Percentiles rank a stretch among this genome's conserved stretches.
phyloP scores from a whole-genome alignment of 1,140 invertebrate species.

The Branchinecta lindahli region DNA sequence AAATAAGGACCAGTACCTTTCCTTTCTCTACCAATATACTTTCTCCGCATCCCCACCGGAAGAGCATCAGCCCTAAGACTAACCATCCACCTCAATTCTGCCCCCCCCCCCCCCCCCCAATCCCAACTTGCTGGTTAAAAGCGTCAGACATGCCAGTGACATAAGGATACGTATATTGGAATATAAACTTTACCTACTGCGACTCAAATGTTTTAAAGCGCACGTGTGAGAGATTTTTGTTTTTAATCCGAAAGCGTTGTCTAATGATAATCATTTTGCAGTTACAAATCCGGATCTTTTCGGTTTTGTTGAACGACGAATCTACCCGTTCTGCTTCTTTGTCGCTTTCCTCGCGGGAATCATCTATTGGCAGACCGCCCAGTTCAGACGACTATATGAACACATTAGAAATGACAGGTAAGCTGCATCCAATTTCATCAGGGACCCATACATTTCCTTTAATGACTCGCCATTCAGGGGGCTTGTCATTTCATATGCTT shows the following conservation, averaged over 20 bases:
- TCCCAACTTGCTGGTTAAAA: too few species aligned
- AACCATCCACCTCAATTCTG: too few species aligned
- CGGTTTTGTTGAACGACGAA: constrained; percentile 62
- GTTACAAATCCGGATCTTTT: constrained; percentile 51
- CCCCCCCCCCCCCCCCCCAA: too few species aligned
- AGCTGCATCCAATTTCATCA: constrained; percentile 23
- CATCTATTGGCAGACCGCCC: constrained; percentile 63
- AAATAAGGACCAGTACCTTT: too few species aligned
- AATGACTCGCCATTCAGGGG: too few species aligned
- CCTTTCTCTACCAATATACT: too few species aligned
- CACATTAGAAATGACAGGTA: constrained; percentile 99
- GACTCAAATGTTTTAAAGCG: neutral
- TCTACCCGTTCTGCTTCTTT: constrained; percentile 77
- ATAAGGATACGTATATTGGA: neutral
- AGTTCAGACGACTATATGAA: constrained; percentile 86
- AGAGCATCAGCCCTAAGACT: too few species aligned
- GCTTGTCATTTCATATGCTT: too few species aligned
- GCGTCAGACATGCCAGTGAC: too few species aligned
- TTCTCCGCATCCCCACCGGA: too few species aligned
- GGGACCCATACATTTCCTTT: too few species aligned
- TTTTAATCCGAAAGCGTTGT: neutral
- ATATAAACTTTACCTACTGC: neutral
- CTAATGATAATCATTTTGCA: constrained; percentile 25
- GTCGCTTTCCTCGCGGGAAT: constrained; percentile 48
- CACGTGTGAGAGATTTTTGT: constrained; percentile 20